Base-by-base conservation (phyloP, 2,113 vertebrate genomes). In the Columbina picui region DNA sequence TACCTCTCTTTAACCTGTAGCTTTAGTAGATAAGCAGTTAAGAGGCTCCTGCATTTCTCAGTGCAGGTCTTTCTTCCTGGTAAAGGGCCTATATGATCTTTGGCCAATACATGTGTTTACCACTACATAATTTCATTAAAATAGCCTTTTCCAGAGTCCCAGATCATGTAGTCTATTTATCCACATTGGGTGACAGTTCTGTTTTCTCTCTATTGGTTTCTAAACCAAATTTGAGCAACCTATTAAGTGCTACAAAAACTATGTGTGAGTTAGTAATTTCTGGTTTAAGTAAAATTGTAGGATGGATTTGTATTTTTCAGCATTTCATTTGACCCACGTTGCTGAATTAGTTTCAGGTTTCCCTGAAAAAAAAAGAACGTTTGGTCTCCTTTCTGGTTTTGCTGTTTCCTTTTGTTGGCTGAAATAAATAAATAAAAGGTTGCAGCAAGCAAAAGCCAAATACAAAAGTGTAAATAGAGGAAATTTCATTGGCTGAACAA, bases 271-370 rank as follows among this genome's bases (percentile, higher is more conserved):
- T 65, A n/a, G 38, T 45, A 68, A 60, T 81, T 80, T 61, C 41
- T 91, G 39, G 16, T 34, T 87, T 63, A n/a, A 67, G 59, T 64
- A 84, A 84, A 90, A 67, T 34, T 45, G 43, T 27, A 75, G 43
- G 69, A 71, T 49, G n/a, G 22, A 39, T 93, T 81, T 70, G 32
- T 63, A 22, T 74, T 91, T 95, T 90, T 80, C 41, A 84, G 63
- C 47, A 59, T 86, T 95, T 97, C 43, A 79, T 93, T 93, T 91
- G 88, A 92, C 82, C 88, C 76, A 38, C 26, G 93, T 96, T 84
- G 47, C 60, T 93, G 50, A 94, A 56, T 78, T 91, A 84, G 64
- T 94, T 95, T 94, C 69, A 69, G 71, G 22, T 80, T 92, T 94
- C 61, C 69, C 59, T 92, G 89, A 90, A 92, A 84, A 45, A 84